Percentiles rank a stretch among this genome's conserved stretches.
Conservation (phyloP, 2,888 invertebrate species). For the Tipula unca region DNA sequence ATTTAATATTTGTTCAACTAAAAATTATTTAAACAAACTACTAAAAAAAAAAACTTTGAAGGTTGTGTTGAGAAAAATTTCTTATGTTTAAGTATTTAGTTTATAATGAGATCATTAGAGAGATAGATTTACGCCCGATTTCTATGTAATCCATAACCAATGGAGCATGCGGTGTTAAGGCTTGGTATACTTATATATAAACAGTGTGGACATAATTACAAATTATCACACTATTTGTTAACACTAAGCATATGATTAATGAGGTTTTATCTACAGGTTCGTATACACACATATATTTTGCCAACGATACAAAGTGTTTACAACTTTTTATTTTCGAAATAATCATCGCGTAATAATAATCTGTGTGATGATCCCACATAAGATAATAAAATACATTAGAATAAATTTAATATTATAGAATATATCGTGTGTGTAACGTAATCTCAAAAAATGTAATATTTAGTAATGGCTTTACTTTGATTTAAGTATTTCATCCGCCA, state of each 20-base stretch:
- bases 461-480: not conserved
- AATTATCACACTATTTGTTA: not conserved
- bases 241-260: not conserved
- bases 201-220: not conserved
- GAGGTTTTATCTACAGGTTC: not conserved
- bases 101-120: not conserved
- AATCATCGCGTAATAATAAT: not conserved
- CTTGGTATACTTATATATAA: not conserved
- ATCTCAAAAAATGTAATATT: not conserved
- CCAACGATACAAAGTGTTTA: not conserved
- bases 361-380: not conserved
- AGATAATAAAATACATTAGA: not conserved
- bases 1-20: not conserved
- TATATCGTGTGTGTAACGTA: not conserved
- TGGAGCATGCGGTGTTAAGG: not conserved
- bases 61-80: not conserved
- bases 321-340: not conserved
- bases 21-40: not conserved
- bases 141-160: not conserved
- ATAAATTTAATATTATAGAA: not conserved
- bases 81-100: not conserved
- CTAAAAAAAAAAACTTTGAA: not conserved
- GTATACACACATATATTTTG: not conserved
- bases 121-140: not conserved
- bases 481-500: not conserved